Base-by-base conservation (phyloP, 2,888 invertebrate species). In the Campopleginae sp. region DNA sequence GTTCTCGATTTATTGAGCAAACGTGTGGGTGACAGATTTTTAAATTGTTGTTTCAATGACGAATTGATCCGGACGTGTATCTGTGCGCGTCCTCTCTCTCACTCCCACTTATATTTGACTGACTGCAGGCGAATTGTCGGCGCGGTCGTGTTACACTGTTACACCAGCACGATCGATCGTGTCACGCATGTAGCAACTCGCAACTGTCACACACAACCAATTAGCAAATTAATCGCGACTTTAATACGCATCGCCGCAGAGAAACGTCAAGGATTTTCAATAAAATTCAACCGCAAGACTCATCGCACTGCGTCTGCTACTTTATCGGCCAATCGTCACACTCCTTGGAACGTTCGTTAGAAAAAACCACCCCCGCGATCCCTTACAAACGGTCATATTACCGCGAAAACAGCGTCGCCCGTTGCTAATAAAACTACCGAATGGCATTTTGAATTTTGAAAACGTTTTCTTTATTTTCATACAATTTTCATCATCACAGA, bases 21-120 rank as follows among this genome's bases (percentile, higher is more conserved):
- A 17, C 31, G 38, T 38, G 42, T 42, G 17, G 14, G 8, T 31
- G 72, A 48, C n/a, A 38, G 27, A 51, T 38, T 71, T 54, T 38
- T 14, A 72, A 72, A 38, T 58, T 19, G 54, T 72, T 72, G 17
- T 58, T 72, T 23, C 42, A 72, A 72, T 72, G 12, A 72, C 72
- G 23, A 72, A 72, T 72, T 72, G 58, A 58, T 72, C 72, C 54
- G 23, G 19, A 38, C 42, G 58, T 48, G 71, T 38, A 58, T 72
- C 33, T 72, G 38, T 38, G 72, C 51, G 33, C 23, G 54, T 72
- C 58, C 4, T 27, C 54, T 23, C 54, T 54, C 54, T 54, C 54
- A 12, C 23, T 54, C 58, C 14, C 58, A 58, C 58, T 27, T 12
- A 8, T 58, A n/a, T 14, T 51, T 19, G 19, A 58, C 58, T 27